Evolutionary conservation across 2,888 invertebrate genomes (phyloP), one percentile per base, ranked within the genome.

Genomic region (Apeira syringaria): DNA sequence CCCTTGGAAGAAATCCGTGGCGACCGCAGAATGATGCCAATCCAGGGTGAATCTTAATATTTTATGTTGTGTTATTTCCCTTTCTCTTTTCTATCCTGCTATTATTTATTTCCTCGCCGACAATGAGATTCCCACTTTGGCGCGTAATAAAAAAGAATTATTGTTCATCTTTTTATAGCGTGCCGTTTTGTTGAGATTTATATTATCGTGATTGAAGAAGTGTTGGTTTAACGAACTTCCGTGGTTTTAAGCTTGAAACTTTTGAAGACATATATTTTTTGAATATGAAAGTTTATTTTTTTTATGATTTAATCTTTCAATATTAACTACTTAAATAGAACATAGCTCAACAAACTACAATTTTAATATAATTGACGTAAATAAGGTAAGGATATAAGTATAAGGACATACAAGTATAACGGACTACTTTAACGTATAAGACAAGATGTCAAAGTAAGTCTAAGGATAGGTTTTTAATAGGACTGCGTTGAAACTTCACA

Each of bases 101-200:
- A 85, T 82, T 87, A 88, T 88, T 88, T 88, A 89, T 87, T 80
- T 85, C 82, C 78, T 76, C 69, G 80, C 80, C 83, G 84, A 87
- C 88, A 86, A 81, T 87, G 87, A 89, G 85, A 88, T 89, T 87
- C 88, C 85, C 86, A 87, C 88, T 89, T 87, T 85, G 78, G 86
- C 74, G 79, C 78, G 81, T 86, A 86, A 87, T 89, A 88, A 88
- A 89, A 88, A 80, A 84, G 87, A 88, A 87, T 89, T 88, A 89
- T 88, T 84, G 88, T 84, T 88, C 85, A 87, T 87, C 83, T 86
- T 82, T 89, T 89, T 82, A 84, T 80, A 75, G 74, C 78, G 67
- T 60, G 66, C 65, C 83, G 81, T 85, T 87, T 88, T 87, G 83
- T 80, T 79, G 76, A 76, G 70, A 66, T 83, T 82, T 77, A 79